Evolutionary conservation across 2,797 vertebrate genomes (phyloP).

Genomic region (Gymnocypris eckloni): DNA sequence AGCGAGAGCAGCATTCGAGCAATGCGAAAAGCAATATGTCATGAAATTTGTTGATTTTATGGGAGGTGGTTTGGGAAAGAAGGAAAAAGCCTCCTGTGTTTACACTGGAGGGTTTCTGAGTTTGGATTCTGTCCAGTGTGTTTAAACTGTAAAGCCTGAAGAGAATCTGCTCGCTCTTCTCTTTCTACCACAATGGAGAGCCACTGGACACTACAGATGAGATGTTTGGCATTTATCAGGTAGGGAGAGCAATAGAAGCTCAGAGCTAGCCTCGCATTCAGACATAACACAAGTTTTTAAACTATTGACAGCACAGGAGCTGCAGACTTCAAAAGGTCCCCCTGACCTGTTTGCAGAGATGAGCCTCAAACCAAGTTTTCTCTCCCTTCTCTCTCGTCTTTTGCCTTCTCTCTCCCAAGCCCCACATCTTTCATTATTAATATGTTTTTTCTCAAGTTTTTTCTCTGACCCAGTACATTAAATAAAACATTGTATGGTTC

Average conservation of each 20-base stretch:
- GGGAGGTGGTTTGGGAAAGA: slow-evolving; percentile 11
- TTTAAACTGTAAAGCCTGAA: slow-evolving; percentile 64
- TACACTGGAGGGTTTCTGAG: slow-evolving; percentile 39
- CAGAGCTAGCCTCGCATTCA: slow-evolving; percentile 81
- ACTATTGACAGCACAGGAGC: slow-evolving; percentile 85
- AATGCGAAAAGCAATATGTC: slow-evolving; percentile 15
- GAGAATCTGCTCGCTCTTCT: slow-evolving; percentile 55
- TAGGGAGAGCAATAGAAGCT: slow-evolving; percentile 73
- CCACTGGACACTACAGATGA: slow-evolving; percentile 71
- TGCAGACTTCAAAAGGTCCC: slow-evolving; percentile 83
- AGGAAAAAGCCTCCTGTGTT: slow-evolving; percentile 35
- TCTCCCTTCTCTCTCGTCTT: slow-evolving; percentile 62
- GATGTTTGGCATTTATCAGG: slow-evolving; percentile 82
- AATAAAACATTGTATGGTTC: slow-evolving; percentile 99
- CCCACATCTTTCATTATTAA: slow-evolving; percentile 85
- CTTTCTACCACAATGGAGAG: slow-evolving; percentile 71
- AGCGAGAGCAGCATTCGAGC: slow-evolving; percentile 32
- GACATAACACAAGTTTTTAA: slow-evolving; percentile 86
- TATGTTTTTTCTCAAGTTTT: slow-evolving; percentile 92
- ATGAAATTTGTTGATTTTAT: slow-evolving; percentile 48
- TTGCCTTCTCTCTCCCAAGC: slow-evolving; percentile 73
- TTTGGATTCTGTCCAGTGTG: slow-evolving; percentile 57
- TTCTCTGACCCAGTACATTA: slow-evolving; percentile 99
- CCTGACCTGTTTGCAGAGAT: slow-evolving; percentile 84
- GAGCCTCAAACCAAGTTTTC: slow-evolving; percentile 82